Conservation (phyloP, 2,888 invertebrate species). For the Ecliptopera silaceata region DNA sequence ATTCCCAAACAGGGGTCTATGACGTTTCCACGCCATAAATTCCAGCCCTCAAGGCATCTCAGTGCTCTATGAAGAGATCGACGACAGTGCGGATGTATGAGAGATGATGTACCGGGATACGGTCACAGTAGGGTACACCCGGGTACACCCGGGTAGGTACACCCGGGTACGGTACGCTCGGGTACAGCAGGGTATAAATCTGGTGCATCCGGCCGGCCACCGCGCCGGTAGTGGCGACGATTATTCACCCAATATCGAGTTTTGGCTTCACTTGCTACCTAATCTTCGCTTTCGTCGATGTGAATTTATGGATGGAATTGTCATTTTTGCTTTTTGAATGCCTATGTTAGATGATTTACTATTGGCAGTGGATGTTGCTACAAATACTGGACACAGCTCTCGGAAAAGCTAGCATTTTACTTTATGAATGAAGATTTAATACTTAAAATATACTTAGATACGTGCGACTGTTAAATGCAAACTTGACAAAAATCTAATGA, state of each 20-base stretch:
- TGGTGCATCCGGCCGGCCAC: constrained; percentile 76
- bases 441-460: too few species aligned
- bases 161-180: constrained; percentile 19
- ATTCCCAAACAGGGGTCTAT: constrained; percentile 71
- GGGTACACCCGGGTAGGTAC: constrained; percentile 37
- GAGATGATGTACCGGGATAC: constrained; percentile 36
- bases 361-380: not conserved
- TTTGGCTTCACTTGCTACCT: constrained; percentile 80
- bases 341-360: constrained; percentile 19
- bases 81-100: constrained; percentile 65
- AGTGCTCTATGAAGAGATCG: constrained; percentile 76
- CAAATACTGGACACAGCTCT: not conserved
- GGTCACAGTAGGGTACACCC: constrained; percentile 60
- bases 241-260: constrained; percentile 83
- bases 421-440: too few species aligned
- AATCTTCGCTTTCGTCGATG: constrained; percentile 76
- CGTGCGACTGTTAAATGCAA: too few species aligned
- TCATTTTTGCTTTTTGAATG: constrained; percentile 34
- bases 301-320: constrained; percentile 61
- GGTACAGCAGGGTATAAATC: constrained; percentile 73
- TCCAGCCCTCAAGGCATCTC: constrained; percentile 79
- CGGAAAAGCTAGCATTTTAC: too few species aligned
- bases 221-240: constrained; percentile 81
- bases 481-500: too few species aligned
- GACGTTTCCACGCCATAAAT: constrained; percentile 82